Conservation (phyloP, 1,140 invertebrate genomes). For the Hyphantria cunea region DNA sequence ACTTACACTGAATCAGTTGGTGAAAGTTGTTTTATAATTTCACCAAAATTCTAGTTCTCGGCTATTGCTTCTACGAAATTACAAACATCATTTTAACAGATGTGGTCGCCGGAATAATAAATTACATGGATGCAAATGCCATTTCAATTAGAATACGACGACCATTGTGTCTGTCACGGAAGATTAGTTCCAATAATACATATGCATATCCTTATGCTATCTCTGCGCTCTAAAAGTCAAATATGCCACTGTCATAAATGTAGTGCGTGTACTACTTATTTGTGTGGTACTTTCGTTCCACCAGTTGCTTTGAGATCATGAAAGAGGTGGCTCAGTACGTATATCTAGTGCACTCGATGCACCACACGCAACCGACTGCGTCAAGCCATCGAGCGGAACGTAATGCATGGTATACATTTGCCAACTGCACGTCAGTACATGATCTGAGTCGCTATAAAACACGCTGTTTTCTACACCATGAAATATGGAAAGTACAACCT, state of each 20-base stretch:
- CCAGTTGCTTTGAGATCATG: constrained; percentile 41
- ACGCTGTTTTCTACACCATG: constrained; percentile 64
- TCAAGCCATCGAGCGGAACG: constrained; percentile 58
- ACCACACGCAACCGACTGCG: constrained; percentile 52
- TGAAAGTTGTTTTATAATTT: constrained; percentile 8
- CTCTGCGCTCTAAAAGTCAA: constrained; percentile 72
- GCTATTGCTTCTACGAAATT: background rate
- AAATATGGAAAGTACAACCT: constrained; percentile 84
- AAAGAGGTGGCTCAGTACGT: constrained; percentile 53
- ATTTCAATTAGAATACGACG: constrained; percentile 12
- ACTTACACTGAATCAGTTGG: background rate
- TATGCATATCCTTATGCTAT: constrained; percentile 61
- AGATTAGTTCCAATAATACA: constrained; percentile 26
- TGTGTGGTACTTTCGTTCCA: constrained; percentile 26
- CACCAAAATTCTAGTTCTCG: background rate
- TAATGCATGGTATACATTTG: constrained; percentile 61
- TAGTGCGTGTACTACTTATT: constrained; percentile 42
- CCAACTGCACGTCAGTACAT: constrained; percentile 53
- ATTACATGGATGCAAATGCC: constrained; percentile 1
- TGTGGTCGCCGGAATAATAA: constrained; percentile 1
- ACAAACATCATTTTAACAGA: background rate
- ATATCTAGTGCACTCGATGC: constrained; percentile 57
- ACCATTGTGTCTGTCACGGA: constrained; percentile 9
- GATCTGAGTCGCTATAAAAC: constrained; percentile 56
- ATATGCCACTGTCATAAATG: constrained; percentile 62